Evolutionary conservation across 2,888 invertebrate species (phyloP).

Genomic region (Panopea generosa): DNA sequence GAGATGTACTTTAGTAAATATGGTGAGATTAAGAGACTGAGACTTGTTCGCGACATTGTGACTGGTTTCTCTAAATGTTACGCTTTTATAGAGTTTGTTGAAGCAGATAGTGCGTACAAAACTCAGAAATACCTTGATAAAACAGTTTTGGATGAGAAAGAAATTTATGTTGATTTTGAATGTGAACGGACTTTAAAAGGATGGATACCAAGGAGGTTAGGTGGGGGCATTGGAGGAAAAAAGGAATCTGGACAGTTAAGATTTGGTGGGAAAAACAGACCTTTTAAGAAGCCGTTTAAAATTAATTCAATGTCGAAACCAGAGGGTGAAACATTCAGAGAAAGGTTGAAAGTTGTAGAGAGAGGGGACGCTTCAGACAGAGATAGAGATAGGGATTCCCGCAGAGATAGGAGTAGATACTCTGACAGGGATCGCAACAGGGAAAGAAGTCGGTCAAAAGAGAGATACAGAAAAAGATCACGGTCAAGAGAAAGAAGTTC

Average conservation of each 20-base stretch:
- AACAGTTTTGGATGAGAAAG: conserved; percentile 88
- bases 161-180: conserved; percentile 92
- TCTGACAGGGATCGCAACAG: conserved; percentile 7
- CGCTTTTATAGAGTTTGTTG: conserved; percentile 93
- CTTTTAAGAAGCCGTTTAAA: conserved; percentile 87
- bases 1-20: conserved; percentile 87
- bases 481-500: conserved; percentile 31
- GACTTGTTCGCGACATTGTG: conserved; percentile 91
- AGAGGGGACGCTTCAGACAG: conserved; percentile 7
- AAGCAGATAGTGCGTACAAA: conserved; percentile 87
- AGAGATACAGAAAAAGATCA: conserved; percentile 27
- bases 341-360: conserved; percentile 37
- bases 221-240: conserved; percentile 94
- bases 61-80: conserved; percentile 94
- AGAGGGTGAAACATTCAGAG: conserved; percentile 51
- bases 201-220: conserved; percentile 94
- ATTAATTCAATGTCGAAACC: conserved; percentile 36
- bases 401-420: conserved; percentile 12
- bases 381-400: conserved; percentile 5
- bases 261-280: conserved; percentile 93
- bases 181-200: conserved; percentile 89
- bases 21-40: conserved; percentile 89
- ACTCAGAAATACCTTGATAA: conserved; percentile 89
- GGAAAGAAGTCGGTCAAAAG: conserved; percentile 3
- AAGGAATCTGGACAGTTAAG: conserved; percentile 95